Percentiles rank a stretch among this genome's conserved stretches.
Evolutionary conservation across 1,140 invertebrate species (phyloP).

Genomic region (Aphaenogaster floridana): DNA sequence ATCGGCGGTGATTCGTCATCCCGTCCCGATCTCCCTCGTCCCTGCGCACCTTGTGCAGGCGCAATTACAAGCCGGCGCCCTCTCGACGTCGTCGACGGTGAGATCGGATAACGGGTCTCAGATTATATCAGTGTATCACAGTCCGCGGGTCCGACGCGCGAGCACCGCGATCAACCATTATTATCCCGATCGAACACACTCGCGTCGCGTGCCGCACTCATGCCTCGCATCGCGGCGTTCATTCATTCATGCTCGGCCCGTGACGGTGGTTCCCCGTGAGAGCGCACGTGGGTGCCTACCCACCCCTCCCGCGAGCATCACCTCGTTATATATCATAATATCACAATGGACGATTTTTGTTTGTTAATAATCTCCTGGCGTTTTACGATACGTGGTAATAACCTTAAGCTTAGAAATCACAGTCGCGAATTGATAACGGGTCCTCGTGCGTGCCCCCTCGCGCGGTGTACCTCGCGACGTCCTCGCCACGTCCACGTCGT

Average conservation of each 20-base stretch:
- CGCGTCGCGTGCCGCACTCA: slow-evolving; percentile 67
- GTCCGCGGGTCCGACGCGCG: slow-evolving; percentile 65
- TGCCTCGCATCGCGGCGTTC: slow-evolving; percentile 65
- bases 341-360: slow-evolving; percentile 77
- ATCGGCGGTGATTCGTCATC: slow-evolving; percentile 61
- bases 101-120: slow-evolving; percentile 37
- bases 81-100: slow-evolving; percentile 15
- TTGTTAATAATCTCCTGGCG: slow-evolving; percentile 58
- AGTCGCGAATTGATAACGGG: slow-evolving; percentile 78
- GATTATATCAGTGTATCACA: slow-evolving; percentile 69
- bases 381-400: slow-evolving; percentile 58
- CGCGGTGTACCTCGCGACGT: slow-evolving; percentile 41
- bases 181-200: slow-evolving; percentile 73
- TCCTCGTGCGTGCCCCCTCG: slow-evolving; percentile 43
- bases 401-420: slow-evolving; percentile 80
- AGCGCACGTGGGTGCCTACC: slow-evolving; percentile 68
- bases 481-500: slow-evolving; percentile 26
- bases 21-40: slow-evolving; percentile 46
- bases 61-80: slow-evolving; percentile 47
- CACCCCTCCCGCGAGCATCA: slow-evolving; percentile 45
- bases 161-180: slow-evolving; percentile 71
- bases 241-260: slow-evolving; percentile 48
- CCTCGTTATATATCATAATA: slow-evolving; percentile 76
- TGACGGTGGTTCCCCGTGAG: slow-evolving; percentile 44
- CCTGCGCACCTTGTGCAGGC: slow-evolving; percentile 37